phyloP scores from a whole-genome alignment of 2,888 invertebrate genomes.

The Coenonympha arcania region DNA sequence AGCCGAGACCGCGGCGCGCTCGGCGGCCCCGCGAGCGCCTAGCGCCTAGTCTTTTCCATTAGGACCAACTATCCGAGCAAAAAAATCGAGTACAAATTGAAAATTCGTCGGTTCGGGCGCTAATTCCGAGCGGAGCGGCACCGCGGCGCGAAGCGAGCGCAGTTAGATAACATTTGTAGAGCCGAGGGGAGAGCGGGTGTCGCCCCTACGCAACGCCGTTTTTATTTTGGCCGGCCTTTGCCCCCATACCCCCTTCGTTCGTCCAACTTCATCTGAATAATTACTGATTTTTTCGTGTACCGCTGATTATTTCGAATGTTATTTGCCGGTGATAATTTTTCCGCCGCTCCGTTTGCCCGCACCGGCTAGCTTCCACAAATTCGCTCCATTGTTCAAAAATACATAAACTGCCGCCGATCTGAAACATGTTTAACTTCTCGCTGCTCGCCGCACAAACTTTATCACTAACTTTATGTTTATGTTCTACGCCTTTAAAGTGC shows the following conservation, averaged over 20 bases:
- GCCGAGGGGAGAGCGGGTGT: slow-evolving; percentile 54
- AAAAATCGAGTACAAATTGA: slow-evolving; percentile 68
- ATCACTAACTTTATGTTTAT: background rate
- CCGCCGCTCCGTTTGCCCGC: slow-evolving; percentile 63
- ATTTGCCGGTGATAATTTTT: slow-evolving; percentile 73
- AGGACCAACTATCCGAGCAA: slow-evolving; percentile 62
- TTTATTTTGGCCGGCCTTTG: slow-evolving; percentile 73
- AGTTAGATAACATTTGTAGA: slow-evolving; percentile 74
- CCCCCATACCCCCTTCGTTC: slow-evolving; percentile 70
- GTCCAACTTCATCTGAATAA: slow-evolving; percentile 76
- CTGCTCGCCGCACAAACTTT: slow-evolving; percentile 4
- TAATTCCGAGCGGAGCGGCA: slow-evolving; percentile 65
- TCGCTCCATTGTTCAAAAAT: slow-evolving; percentile 17
- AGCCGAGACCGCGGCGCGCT: slow-evolving; percentile 24
- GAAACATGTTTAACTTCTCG: slow-evolving; percentile 16
- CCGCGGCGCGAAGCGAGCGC: slow-evolving; percentile 67
- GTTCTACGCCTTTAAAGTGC: slow-evolving; percentile 1
- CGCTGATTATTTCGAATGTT: slow-evolving; percentile 75
- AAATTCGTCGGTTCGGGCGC: slow-evolving; percentile 63
- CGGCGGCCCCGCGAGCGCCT: slow-evolving; percentile 45
- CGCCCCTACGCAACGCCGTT: slow-evolving; percentile 74
- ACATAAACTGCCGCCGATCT: slow-evolving; percentile 15
- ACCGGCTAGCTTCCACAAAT: slow-evolving; percentile 24
- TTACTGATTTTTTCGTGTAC: slow-evolving; percentile 75
- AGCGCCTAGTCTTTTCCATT: slow-evolving; percentile 56